Conservation (phyloP, 1,140 invertebrate genomes). For the Dreissena polymorpha region DNA sequence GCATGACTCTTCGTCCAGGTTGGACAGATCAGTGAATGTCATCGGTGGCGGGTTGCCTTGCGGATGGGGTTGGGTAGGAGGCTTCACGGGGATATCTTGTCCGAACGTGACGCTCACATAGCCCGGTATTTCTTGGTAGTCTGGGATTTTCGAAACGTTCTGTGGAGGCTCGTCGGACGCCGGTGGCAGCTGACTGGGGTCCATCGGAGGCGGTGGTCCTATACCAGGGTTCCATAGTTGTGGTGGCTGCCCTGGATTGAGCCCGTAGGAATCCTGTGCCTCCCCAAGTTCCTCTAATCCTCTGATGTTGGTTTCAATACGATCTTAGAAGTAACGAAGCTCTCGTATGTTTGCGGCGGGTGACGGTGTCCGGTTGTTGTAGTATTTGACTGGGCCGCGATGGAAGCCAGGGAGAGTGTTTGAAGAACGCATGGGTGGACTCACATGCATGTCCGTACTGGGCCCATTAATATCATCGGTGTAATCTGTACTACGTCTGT, state of each 20-base stretch:
- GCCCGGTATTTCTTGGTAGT: conserved; percentile 25
- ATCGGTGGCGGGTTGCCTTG: conserved; percentile 20
- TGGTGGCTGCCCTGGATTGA: too few relatives aligned
- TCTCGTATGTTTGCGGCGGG: too few relatives aligned
- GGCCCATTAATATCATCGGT: conserved; percentile 27
- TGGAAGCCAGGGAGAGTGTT: conserved; percentile 39
- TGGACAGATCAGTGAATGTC: conserved; percentile 58
- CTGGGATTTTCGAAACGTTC: background rate
- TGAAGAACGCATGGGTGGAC: conserved; percentile 31
- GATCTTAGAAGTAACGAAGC: too few relatives aligned
- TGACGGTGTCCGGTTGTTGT: conserved; percentile 33
- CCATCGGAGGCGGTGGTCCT: background rate
- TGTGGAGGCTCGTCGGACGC: background rate
- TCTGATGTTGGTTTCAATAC: too few relatives aligned
- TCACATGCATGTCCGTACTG: conserved; percentile 31
- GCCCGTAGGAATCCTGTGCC: too few relatives aligned
- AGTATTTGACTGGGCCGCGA: conserved; percentile 24
- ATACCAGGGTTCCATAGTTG: background rate
- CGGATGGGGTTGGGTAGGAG: background rate
- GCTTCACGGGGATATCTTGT: background rate
- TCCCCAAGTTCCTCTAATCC: too few relatives aligned
- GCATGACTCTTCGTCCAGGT: conserved; percentile 80
- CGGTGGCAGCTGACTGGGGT: background rate
- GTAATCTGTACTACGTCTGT: conserved; percentile 45
- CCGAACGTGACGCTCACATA: conserved; percentile 33